A percentile compares a stretch with the other conserved stretches of the same genome.
Evolutionary conservation across 2,888 invertebrate genomes (phyloP).

Genomic region (Apodemia zela): DNA sequence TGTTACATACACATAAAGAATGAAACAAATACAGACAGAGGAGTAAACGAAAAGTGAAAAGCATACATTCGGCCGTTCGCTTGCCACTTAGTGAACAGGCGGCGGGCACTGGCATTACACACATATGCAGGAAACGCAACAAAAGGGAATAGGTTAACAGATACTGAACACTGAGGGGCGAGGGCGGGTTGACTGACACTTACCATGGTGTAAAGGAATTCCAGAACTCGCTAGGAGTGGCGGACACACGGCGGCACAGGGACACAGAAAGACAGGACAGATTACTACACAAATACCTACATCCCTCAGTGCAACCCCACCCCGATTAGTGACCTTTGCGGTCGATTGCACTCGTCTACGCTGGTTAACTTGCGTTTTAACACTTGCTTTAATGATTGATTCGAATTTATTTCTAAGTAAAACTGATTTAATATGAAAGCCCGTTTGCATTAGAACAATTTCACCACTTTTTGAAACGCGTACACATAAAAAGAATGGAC

Average conservation of each 20-base stretch:
- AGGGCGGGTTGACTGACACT: constrained; percentile 87
- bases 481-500: constrained; percentile 24
- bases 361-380: constrained; percentile 79
- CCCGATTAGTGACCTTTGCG: constrained; percentile 70
- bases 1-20: constrained; percentile 82
- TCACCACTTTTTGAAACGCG: constrained; percentile 49
- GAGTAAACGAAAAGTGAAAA: constrained; percentile 77
- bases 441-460: constrained; percentile 79
- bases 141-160: constrained; percentile 77
- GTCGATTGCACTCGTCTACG: constrained; percentile 71
- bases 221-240: constrained; percentile 97
- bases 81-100: constrained; percentile 65
- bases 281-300: constrained; percentile 82
- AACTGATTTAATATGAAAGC: constrained; percentile 57
- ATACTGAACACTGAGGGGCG: constrained; percentile 81
- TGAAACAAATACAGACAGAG: constrained; percentile 80
- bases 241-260: constrained; percentile 85
- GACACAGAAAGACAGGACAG: constrained; percentile 85
- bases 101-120: constrained; percentile 74
- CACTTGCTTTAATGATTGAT: constrained; percentile 56
- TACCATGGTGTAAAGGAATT: constrained; percentile 99
- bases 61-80: constrained; percentile 70
- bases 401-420: constrained; percentile 42
- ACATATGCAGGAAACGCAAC: constrained; percentile 80
- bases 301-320: constrained; percentile 80